Evolutionary conservation across 2,113 vertebrate species (phyloP), one percentile per base, ranked within the genome.

Genomic region (Dicentrarchus labrax): DNA sequence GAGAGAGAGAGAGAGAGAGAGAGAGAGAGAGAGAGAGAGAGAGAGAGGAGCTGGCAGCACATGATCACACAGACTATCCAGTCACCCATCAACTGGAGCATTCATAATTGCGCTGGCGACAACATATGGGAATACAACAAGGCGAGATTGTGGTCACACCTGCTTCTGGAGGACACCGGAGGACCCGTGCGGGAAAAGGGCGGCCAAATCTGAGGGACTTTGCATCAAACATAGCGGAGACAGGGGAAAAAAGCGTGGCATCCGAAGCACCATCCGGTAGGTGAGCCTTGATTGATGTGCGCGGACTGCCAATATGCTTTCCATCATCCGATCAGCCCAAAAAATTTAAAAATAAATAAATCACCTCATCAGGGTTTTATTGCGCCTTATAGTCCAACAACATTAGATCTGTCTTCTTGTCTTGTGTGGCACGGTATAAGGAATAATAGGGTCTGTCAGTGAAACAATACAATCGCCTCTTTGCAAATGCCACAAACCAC

Each of bases 41-140:
- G 79, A 89, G 81, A 50, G 17, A 66, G 76, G 65, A 88, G 79
- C 90, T 84, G 90, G 88, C 86, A 78, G 87, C 91, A 82, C 87
- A 92, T 90, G 85, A 93, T 91, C 92, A 84, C 91, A 84, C 82
- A 84, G 93, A 73, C 75, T 84, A 80, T 76, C 90, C 93, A 92
- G 89, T 93, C 94, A 92, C 90, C 84, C 82, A 92, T 88, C 90
- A 87, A 86, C 86, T 83, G 87, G 83, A 92, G 91, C 88, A 36
- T 83, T 91, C 88, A 83, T 85, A 93, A 93, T 85, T 84, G 87
- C 83, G 76, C 87, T 62, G 89, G 89, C 81, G 82, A 91, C 88
- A 90, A 88, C 88, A 89, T 94, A 90, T 91, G 92, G 93, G 92
- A 94, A 92, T 94, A 95, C 91, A 92, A 88, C 91, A 69, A 78